Evolutionary conservation across 2,888 invertebrate species (phyloP).

Genomic region (Coelogynopora nodosa): DNA sequence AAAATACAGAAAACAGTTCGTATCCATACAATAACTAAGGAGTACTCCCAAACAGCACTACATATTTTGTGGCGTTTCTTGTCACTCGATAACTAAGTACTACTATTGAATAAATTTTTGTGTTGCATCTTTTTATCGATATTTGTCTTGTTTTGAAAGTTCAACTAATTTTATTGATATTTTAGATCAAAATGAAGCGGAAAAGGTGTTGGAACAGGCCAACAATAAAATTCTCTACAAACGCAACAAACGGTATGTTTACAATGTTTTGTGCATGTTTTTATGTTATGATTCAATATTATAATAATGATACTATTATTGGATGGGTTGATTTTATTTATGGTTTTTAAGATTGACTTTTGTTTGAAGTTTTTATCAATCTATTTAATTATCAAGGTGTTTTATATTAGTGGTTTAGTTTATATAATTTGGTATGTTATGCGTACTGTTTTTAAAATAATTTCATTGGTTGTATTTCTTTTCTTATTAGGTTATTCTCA

Average conservation of each 20-base stretch:
- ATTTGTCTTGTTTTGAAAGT: too few species aligned
- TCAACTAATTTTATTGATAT: too few species aligned
- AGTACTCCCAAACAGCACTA: too few species aligned
- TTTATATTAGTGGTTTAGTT: too few species aligned
- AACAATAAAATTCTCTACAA: slow-evolving; percentile 47
- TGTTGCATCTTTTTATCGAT: too few species aligned
- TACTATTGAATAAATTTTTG: too few species aligned
- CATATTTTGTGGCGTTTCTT: too few species aligned
- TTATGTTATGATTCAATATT: neutral
- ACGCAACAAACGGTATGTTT: slow-evolving; percentile 45
- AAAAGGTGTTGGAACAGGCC: slow-evolving; percentile 27
- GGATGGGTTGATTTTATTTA: neutral
- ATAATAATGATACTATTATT: neutral
- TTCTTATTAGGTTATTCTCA: too few species aligned
- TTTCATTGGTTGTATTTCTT: too few species aligned
- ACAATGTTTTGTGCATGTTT: neutral
- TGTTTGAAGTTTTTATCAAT: neutral
- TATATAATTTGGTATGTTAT: neutral
- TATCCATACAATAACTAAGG: too few species aligned
- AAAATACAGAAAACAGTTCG: too few species aligned
- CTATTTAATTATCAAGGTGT: neutral
- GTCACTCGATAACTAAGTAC: too few species aligned
- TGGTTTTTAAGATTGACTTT: neutral
- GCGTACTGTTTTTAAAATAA: neutral
- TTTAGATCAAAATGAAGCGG: slow-evolving; percentile 27